Base-by-base conservation (phyloP, 37 sponge, comb jelly and placozoan species). In the Petrosia ficiformis region DNA sequence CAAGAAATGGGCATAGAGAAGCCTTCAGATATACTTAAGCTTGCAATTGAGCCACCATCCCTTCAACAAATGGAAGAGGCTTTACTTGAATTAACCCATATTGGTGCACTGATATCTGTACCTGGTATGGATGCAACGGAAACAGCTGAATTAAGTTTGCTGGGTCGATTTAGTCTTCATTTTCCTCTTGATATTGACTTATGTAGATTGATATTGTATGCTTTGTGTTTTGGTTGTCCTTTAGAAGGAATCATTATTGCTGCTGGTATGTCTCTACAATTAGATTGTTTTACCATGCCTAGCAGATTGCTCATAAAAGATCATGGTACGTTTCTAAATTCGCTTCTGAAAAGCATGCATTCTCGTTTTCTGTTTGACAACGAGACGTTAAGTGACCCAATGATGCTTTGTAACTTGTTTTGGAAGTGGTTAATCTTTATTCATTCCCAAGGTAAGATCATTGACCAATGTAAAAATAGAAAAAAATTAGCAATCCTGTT, bases 181-280 rank as follows among this genome's bases (percentile, higher is more conserved):
- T 75, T 91, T 0, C 83, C 91, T 0, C 57, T 91, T 8, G 91
- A 91, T 42, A 52, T 91, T 1, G 57, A 37, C n/a, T 71, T 91
- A 24, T 54, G 69, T 22, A 44, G 81, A 8, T 70, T 91, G 2
- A 56, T 91, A 39, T 52, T 86, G 8, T 73, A 75, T 34, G 87
- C 83, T 1, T 44, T 86, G 0, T 75, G 70, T 24, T 86, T 91
- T 82, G 91, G 83, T 32, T 72, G 77, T 61, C 75, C 86, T 8
- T 38, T 43, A 29, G 88, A 86, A 4, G 82, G 75, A 0, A 67
- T 91, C 40, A 70, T 82, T 16, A 82, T 91, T 30, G 87, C 91
- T 22, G 83, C 91, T 8, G 44, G 74, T 14, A 58, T 82, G n/a
- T 86, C 91, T 25, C 65, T 86, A 24, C 56, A 52, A 24, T 73